These are phyloP conservation scores for Baryphthengus martii DNA, from an alignment of 2,113 vertebrate species.

Conservation along the genomic window DNA sequence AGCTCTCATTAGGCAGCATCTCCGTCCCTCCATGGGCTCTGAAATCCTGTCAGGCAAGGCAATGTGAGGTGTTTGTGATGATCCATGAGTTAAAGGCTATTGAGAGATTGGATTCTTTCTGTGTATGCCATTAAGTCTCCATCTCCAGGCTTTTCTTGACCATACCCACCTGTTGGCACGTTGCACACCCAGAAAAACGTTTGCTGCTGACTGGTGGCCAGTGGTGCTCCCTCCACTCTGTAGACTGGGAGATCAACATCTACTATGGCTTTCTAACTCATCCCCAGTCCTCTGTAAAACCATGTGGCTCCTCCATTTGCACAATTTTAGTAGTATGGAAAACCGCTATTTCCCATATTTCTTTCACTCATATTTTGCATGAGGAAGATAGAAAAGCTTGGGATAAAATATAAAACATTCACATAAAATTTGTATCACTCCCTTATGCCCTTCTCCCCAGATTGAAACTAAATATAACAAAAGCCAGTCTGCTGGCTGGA, in stretches of 20 bases:
- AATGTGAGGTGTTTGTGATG: not conserved
- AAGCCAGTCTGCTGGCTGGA: not conserved
- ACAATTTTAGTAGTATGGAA: not conserved
- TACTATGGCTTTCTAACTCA: not conserved
- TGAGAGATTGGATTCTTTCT: accelerated
- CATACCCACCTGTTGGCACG: accelerated
- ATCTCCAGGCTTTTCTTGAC: not conserved
- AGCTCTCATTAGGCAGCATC: accelerated
- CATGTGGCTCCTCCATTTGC: not conserved
- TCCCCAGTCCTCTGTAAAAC: not conserved
- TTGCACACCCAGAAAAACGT: not conserved
- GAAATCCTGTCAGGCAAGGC: not conserved
- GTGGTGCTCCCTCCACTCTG: not conserved
- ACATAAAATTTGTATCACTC: not conserved
- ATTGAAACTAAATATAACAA: not conserved
- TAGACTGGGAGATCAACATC: not conserved
- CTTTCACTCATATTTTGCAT: not conserved
- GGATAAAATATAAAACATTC: not conserved
- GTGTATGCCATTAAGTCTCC: not conserved
- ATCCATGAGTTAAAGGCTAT: not conserved
- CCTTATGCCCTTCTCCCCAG: not conserved
- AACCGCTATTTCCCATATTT: not conserved
- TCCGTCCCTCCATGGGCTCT: not conserved
- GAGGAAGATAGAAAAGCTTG: not conserved
- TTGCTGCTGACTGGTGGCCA: not conserved